phyloP scores from a whole-genome alignment of 2,797 vertebrate genomes.

The Chelon auratus region DNA sequence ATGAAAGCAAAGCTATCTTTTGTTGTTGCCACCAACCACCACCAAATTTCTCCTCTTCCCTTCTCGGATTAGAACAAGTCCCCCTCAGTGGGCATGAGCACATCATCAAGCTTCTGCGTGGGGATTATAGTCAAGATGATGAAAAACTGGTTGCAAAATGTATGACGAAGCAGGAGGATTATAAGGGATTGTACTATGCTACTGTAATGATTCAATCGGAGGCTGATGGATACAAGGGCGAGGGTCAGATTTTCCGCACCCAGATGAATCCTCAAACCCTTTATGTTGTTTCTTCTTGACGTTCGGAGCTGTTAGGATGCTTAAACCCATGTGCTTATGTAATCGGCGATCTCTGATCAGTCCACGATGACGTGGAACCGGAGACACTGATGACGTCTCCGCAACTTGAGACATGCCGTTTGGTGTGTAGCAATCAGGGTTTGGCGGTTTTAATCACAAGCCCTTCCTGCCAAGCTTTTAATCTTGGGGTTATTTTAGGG shows the following conservation, averaged over 20 bases:
- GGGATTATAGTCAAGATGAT: slow-evolving; percentile 76
- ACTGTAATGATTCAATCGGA: slow-evolving; percentile 60
- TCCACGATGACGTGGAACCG: slow-evolving; percentile 42
- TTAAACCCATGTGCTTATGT: slow-evolving; percentile 42
- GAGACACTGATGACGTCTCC: slow-evolving; percentile 54
- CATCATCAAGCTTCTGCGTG: slow-evolving; percentile 54
- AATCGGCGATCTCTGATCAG: slow-evolving; percentile 46
- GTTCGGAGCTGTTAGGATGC: slow-evolving; percentile 3
- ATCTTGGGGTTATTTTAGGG: slow-evolving; percentile 54
- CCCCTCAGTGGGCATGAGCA: slow-evolving; percentile 40
- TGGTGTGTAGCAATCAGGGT: slow-evolving; percentile 67
- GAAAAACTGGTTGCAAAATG: slow-evolving; percentile 65
- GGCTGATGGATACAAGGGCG: slow-evolving; percentile 36
- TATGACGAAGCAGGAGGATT: slow-evolving; percentile 73
- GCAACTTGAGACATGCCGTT: slow-evolving; percentile 51
- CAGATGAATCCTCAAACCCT: slow-evolving; percentile 13
- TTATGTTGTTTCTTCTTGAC: slow-evolving; percentile 13
- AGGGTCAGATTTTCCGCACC: slow-evolving; percentile 41
- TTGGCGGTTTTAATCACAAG: slow-evolving; percentile 72
- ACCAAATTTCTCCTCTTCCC: slow-evolving; percentile 32
- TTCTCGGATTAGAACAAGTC: slow-evolving; percentile 50
- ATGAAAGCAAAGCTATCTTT: slow-evolving; percentile 26
- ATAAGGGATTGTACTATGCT: slow-evolving; percentile 62
- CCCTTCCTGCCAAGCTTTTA: slow-evolving; percentile 66
- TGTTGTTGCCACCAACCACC: slow-evolving; percentile 11